Evolutionary conservation across 2,888 invertebrate genomes (phyloP).

Genomic region (Melieria omissa): DNA sequence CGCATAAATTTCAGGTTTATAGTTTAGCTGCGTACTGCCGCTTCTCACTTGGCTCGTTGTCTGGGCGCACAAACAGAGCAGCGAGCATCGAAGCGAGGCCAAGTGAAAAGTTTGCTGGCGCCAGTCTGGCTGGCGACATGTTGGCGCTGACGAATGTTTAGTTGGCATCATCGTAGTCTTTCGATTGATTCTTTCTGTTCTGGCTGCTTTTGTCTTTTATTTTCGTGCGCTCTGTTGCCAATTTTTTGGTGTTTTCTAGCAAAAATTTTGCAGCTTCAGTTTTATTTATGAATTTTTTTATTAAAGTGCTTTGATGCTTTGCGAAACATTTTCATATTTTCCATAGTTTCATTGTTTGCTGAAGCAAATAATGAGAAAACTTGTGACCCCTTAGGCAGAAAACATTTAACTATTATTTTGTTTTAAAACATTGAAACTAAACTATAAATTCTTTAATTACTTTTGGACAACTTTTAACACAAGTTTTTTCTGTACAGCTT

Average conservation of each 20-base stretch:
- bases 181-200: slow-evolving; percentile 18
- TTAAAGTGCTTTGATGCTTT: too few relatives aligned
- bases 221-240: neutral
- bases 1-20: slow-evolving; percentile 19
- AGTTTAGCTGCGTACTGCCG: slow-evolving; percentile 1
- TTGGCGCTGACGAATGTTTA: slow-evolving; percentile 9
- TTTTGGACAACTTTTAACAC: too few relatives aligned
- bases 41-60: slow-evolving; percentile 10
- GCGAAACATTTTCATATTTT: too few relatives aligned
- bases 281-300: too few relatives aligned
- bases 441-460: too few relatives aligned
- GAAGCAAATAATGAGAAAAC: too few relatives aligned
- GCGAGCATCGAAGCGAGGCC: neutral
- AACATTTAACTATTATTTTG: too few relatives aligned
- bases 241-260: neutral
- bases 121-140: slow-evolving; percentile 59
- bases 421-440: too few relatives aligned
- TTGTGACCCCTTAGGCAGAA: too few relatives aligned
- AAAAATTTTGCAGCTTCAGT: too few relatives aligned
- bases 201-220: neutral
- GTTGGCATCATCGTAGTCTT: slow-evolving; percentile 12
- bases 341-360: too few relatives aligned
- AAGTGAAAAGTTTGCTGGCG: slow-evolving; percentile 57
- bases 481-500: too few relatives aligned
- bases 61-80: neutral